Base-by-base conservation (phyloP, 2,113 vertebrate genomes). In the Nyctibius bracteatus region DNA sequence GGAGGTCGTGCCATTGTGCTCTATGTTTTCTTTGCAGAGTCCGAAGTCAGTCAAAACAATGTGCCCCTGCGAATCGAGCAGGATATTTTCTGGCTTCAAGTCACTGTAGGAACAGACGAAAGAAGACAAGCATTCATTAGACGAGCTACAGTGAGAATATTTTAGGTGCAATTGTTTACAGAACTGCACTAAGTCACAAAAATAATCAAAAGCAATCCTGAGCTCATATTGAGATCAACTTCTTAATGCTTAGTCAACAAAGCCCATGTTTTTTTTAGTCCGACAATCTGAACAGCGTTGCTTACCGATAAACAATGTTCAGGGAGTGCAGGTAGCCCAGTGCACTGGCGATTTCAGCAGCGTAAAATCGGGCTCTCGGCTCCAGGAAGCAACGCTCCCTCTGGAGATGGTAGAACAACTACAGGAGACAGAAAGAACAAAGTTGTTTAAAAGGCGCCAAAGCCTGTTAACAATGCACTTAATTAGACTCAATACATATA, bases 381-480 rank as follows among this genome's bases (percentile, higher is more conserved):
- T 99, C 99, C 74, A 99, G 98, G 98, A 99, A 99, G 98, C 99
- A 99, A 83, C 99, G 98, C 84, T 99, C 99, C 95, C 99, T 98
- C 97, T 99, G 99, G 92, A 99, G 98, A 98, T 99, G 99, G 98
- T 99, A 99, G 97, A 99, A 99, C 96, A 99, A 96, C 99, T 99
- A 95, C 43, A 95, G 92, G 81, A 98, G 97, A 98, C 88, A 96
- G 92, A 97, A 31, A 95, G 59, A 92, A 97, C 82, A 87, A 74
- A 96, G 88, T 95, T 85, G 72, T 86, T 71, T 94, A 74, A 71
- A 25, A 2, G 28, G 72, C 41, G 67, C 93, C 92, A 97, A 87
- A 92, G 95, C 57, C 87, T 63, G 75, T 71, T 92, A 96, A 96
- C 97, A 97, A 97, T 95, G 94, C 74, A 73, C 90, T 95, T 96